A percentile compares a stretch with the other conserved stretches of the same genome.
phyloP scores from a whole-genome alignment of 64 coral and sea anemone species.

The Montipora efflorescens region DNA sequence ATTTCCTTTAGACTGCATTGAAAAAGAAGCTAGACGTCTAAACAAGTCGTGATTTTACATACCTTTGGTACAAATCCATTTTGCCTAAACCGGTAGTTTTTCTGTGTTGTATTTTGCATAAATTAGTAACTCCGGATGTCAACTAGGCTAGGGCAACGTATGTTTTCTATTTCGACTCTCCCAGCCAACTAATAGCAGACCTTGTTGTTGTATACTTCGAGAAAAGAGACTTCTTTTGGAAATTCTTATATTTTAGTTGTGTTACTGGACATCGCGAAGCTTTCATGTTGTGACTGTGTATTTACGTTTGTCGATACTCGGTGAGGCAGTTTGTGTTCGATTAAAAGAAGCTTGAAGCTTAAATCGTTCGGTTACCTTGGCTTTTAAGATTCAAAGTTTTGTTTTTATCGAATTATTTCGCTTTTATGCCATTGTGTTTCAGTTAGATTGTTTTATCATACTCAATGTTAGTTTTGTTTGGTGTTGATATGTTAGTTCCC shows the following conservation, averaged over 20 bases:
- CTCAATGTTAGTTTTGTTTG: constrained; percentile 19
- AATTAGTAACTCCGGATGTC: constrained; percentile 59
- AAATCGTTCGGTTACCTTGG: no score
- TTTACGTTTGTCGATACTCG: background rate
- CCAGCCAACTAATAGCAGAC: background rate
- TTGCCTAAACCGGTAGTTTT: constrained; percentile 37
- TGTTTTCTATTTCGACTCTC: constrained; percentile 6
- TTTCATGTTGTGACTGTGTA: constrained; percentile 21
- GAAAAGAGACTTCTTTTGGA: background rate
- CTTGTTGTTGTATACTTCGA: background rate
- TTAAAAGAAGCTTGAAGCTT: background rate
- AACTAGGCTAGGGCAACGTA: background rate
- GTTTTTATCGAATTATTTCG: background rate
- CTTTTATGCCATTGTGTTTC: background rate
- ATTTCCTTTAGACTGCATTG: background rate
- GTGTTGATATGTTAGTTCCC: constrained; percentile 8
- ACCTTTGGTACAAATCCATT: background rate
- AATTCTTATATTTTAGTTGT: background rate
- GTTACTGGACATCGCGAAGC: background rate
- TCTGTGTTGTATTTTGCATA: constrained; percentile 37
- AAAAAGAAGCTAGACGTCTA: background rate
- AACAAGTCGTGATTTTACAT: background rate
- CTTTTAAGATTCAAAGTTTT: background rate
- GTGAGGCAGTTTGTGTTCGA: constrained; percentile 9
- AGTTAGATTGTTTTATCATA: background rate